Percentiles rank a stretch among this genome's conserved stretches.
Evolutionary conservation across 2,888 invertebrate genomes (phyloP).

Genomic region (Lasioglossum leucozonium): DNA sequence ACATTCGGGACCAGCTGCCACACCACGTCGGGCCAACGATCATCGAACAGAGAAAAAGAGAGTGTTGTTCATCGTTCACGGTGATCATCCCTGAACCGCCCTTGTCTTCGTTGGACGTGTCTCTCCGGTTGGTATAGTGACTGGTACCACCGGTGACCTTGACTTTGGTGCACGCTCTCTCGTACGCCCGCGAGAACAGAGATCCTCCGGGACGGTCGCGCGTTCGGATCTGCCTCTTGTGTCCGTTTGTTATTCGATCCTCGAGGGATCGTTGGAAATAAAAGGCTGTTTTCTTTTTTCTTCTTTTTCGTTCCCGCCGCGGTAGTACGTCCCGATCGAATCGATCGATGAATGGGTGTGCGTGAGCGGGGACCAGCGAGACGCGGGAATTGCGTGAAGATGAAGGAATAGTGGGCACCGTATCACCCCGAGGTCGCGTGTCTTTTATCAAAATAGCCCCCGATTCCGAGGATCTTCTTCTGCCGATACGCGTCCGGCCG

Average conservation of each 20-base stretch:
- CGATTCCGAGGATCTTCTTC: neutral
- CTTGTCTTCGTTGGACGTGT: neutral
- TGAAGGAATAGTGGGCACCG: constrained; percentile 55
- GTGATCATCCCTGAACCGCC: no score
- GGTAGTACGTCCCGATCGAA: neutral
- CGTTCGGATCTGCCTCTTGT: constrained; percentile 9
- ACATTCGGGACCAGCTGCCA: constrained; percentile 69
- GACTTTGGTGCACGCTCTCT: constrained; percentile 59
- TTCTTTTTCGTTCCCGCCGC: neutral
- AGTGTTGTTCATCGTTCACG: neutral
- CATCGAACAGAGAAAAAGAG: constrained; percentile 21
- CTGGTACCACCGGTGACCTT: constrained; percentile 61
- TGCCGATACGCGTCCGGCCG: neutral
- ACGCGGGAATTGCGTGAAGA: constrained; percentile 55
- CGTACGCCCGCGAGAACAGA: constrained; percentile 11
- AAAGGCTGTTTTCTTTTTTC: neutral
- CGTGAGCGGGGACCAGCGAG: constrained; percentile 34
- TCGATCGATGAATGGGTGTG: constrained; percentile 53
- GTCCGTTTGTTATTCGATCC: neutral
- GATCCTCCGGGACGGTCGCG: neutral
- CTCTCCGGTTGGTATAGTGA: neutral
- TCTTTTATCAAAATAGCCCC: neutral
- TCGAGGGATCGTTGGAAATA: neutral
- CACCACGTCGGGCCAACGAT: constrained; percentile 31
- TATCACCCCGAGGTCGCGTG: neutral